phyloP scores from a whole-genome alignment of 1,140 invertebrate genomes.

The Coptotermes formosanus region DNA sequence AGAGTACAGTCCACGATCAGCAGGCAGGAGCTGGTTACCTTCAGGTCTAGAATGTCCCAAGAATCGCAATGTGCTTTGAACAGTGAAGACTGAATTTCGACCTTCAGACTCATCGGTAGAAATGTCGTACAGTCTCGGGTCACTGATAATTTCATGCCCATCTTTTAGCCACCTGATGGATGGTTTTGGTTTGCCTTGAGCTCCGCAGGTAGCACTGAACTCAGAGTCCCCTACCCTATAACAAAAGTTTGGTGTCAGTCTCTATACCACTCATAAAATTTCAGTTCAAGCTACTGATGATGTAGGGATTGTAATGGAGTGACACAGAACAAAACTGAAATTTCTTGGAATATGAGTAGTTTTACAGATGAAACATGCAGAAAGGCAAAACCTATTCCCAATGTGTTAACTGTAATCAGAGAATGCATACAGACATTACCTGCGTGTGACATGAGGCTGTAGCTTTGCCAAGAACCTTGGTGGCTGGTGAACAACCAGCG shows the following conservation, averaged over 20 bases:
- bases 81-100: conserved; percentile 72
- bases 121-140: conserved; percentile 75
- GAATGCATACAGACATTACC: conserved; percentile 39
- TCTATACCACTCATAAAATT: conserved; percentile 24
- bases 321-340: no score
- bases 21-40: conserved; percentile 73
- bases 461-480: conserved; percentile 79
- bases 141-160: conserved; percentile 69
- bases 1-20: conserved; percentile 81
- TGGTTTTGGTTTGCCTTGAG: conserved; percentile 83
- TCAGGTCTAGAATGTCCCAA: conserved; percentile 69
- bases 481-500: conserved; percentile 81
- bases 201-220: conserved; percentile 78
- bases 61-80: conserved; percentile 81
- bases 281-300: conserved; percentile 58
- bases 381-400: neutral
- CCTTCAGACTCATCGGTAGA: conserved; percentile 72
- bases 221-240: conserved; percentile 73
- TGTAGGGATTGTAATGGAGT: conserved; percentile 57
- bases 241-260: neutral
- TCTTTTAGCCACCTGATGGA: conserved; percentile 84
- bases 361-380: neutral
- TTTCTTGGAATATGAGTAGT: neutral
- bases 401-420: no score
- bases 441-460: conserved; percentile 76